These are phyloP conservation scores for Lysiphlebus fabarum DNA, from an alignment of 1,140 invertebrate genomes.

Conservation along the genomic window DNA sequence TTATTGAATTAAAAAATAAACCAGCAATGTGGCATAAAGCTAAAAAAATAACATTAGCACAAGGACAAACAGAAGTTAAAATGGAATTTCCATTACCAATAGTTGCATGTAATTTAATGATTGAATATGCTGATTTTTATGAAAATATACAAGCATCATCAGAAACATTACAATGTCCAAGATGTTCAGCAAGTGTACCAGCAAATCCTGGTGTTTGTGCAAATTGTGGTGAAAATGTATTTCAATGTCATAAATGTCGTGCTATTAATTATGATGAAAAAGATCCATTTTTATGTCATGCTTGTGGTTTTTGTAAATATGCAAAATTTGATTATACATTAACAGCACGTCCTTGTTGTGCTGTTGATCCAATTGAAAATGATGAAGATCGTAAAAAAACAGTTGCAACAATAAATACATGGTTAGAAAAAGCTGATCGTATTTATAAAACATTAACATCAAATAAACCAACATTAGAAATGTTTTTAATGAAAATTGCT, in stretches of 20 bases:
- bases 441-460: slow-evolving; percentile 87
- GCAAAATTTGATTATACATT: slow-evolving; percentile 98
- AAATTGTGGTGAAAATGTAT: slow-evolving; percentile 98
- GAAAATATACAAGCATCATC: slow-evolving; percentile 76
- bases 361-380: slow-evolving; percentile 94
- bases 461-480: slow-evolving; percentile 86
- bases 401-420: slow-evolving; percentile 81
- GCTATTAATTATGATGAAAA: slow-evolving; percentile 99
- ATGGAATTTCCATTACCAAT: slow-evolving; percentile 95
- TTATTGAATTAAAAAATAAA: slow-evolving; percentile 95
- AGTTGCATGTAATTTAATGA: slow-evolving; percentile 97
- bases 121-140: slow-evolving; percentile 97
- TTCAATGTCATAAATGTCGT: slow-evolving; percentile 96
- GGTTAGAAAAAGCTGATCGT: slow-evolving; percentile 91
- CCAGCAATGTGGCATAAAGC: slow-evolving; percentile 95
- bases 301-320: slow-evolving; percentile 98
- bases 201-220: slow-evolving; percentile 96
- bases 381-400: slow-evolving; percentile 96
- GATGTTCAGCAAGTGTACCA: slow-evolving; percentile 93
- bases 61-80: slow-evolving; percentile 93
- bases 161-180: slow-evolving; percentile 92
- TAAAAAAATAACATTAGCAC: slow-evolving; percentile 82
- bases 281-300: slow-evolving; percentile 97
- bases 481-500: slow-evolving; percentile 73
- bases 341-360: slow-evolving; percentile 85